Base-by-base conservation (phyloP, 2,888 invertebrate genomes). In the Mellilla xanthometata region DNA sequence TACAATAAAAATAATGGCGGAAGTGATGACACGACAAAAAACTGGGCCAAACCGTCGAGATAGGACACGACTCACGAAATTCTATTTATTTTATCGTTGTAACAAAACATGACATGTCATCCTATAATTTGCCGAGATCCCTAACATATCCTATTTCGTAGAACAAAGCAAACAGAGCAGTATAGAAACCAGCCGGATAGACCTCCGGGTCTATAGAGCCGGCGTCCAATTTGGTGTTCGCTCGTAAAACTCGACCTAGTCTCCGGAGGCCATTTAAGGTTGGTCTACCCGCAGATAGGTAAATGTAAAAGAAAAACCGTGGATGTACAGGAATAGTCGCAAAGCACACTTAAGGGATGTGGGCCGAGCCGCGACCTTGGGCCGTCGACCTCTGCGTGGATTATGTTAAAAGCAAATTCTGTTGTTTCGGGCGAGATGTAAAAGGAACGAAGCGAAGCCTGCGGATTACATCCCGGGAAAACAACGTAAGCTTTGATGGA, bases 61-160 rank as follows among this genome's bases (percentile, higher is more conserved):
- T 53, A 52, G 34, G 52, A 45, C 49, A 51, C 49, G 50, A 38
- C 51, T 34, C 36, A 49, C 44, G 44, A 26, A 55, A 48, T 48
- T 55, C 45, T 53, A 56, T 56, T 58, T 58, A 56, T 51, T 58
- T 58, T 56, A 58, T 58, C 52, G 50, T 47, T 35, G 46, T 54
- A 56, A 56, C 54, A 41, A 52, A 55, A 58, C 56, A 56, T 56
- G 54, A 58, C 58, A 58, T 56, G 56, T 56, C 58, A 58, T 58
- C 54, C 54, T 56, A 54, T 58, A 56, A 58, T 58, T 58, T 58
- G 50, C 52, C 34, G 49, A 52, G 54, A 52, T 58, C 56, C 56
- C 54, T 39, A 49, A 39, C 52, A 56, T 52, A 54, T 52, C 52
- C 56, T 51, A 45, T 45, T 51, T 43, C 44, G 45, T 48, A 41